phyloP scores from a whole-genome alignment of 2,797 vertebrate species.

The Microctenopoma steveboyesi region DNA sequence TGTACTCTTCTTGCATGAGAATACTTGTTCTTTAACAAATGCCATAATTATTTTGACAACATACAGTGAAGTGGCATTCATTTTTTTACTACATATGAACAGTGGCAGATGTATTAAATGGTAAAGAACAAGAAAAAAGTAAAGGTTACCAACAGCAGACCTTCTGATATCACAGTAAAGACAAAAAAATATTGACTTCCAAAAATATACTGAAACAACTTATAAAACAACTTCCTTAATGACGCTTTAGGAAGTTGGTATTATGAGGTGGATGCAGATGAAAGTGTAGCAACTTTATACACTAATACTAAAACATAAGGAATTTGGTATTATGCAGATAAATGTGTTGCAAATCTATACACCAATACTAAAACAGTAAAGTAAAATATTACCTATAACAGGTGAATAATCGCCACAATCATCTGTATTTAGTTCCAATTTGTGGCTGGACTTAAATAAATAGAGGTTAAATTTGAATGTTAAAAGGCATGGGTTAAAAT shows the following conservation, averaged over 20 bases:
- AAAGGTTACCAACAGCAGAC: constrained; percentile 18
- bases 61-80: constrained; percentile 47
- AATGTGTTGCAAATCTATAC: constrained; percentile 14
- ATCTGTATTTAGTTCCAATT: constrained; percentile 20
- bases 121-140: constrained; percentile 13
- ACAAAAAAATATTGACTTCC: constrained; percentile 26
- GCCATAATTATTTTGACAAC: constrained; percentile 42
- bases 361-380: constrained; percentile 42
- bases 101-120: constrained; percentile 13
- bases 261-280: constrained; percentile 14
- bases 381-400: constrained; percentile 37
- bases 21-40: constrained; percentile 45
- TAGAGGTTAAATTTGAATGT: constrained; percentile 52
- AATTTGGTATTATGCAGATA: constrained; percentile 22
- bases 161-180: constrained; percentile 32
- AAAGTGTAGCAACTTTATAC: constrained; percentile 17
- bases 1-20: constrained; percentile 58
- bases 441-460: constrained; percentile 67
- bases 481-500: constrained; percentile 60
- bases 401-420: constrained; percentile 26
- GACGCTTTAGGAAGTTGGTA: constrained; percentile 29
- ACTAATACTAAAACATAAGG: constrained; percentile 30
- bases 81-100: constrained; percentile 6
- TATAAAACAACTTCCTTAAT: constrained; percentile 35
- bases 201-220: constrained; percentile 42